Evolutionary conservation across 2,113 vertebrate species (phyloP).

Genomic region (Varanus komodoensis): DNA sequence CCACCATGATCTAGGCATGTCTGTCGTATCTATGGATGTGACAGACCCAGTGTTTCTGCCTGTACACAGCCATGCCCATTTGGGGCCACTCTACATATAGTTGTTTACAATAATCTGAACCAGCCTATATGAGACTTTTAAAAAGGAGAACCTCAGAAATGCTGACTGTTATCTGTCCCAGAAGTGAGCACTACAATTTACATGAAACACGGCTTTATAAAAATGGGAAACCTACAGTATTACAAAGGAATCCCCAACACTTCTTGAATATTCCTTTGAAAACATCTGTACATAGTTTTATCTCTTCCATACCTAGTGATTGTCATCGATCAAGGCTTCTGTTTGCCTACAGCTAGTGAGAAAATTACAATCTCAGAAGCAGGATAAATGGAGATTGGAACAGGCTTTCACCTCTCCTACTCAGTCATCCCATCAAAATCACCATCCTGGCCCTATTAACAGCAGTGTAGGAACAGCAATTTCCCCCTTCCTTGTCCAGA

Average conservation of each 20-base stretch:
- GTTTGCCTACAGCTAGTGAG: too few species aligned
- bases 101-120: neutral
- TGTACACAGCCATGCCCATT: neutral
- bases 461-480: too few species aligned
- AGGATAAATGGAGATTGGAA: too few species aligned
- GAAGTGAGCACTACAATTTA: neutral
- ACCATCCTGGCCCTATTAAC: too few species aligned
- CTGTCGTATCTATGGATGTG: neutral
- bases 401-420: too few species aligned
- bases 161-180: neutral
- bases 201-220: neutral
- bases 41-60: neutral
- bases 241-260: neutral
- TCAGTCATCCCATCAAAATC: too few species aligned
- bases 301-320: too few species aligned
- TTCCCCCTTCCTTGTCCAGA: too few species aligned
- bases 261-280: neutral
- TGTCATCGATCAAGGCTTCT: too few species aligned
- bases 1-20: neutral
- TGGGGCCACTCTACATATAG: neutral
- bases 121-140: neutral
- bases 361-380: too few species aligned
- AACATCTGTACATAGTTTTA: neutral
- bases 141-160: neutral
- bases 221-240: neutral